Evolutionary conservation across 2,113 vertebrate species (phyloP), one percentile per base, ranked within the genome.

Genomic region (Notarius quadriscutis): DNA sequence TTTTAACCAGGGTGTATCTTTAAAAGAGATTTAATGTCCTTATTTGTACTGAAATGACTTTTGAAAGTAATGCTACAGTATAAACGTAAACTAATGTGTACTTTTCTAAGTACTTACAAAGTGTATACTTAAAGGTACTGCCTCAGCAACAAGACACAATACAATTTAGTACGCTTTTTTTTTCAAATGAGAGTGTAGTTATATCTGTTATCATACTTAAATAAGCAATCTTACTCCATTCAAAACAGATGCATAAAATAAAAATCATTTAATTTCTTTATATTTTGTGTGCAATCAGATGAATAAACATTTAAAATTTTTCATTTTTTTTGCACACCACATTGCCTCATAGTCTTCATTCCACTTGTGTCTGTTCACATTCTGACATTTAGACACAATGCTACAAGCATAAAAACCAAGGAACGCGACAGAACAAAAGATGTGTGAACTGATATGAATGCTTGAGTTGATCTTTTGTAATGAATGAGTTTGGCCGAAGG

Each of bases 401-500:
- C 51, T 78, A 50, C 51, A 74, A 81, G 81, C 75, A 25, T 53
- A 48, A 62, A 69, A 58, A 81, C 34, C 71, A 81, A 84, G 34
- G 30, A 71, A 27, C 65, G 8, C 22, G 27, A 41, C 77, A 53
- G 48, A 81, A 90, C 87, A 81, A 91, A 86, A 88, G 90, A 81
- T 60, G 25, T 41, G 57, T 58, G 86, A 74, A 86, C 65, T 82
- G 88, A 82, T 55, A 22, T 48, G 51, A 67, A 34, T 57, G 77
- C 82, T 81, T 85, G 89, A 87, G 65, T 5, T 78, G 86, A 91
- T 91, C 74, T 88, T 79, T 72, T 7, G 20, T 88, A 89, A 91
- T 83, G 63, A 87, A 91, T 91, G 86, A 84, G 90, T 89, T 91
- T 91, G 88, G 58, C 79, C 63, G 65, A 63, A 87, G 77, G 84